Percentiles rank a stretch among this genome's conserved stretches.
phyloP scores from a whole-genome alignment of 2,888 invertebrate species.

The Epirrita christyi region DNA sequence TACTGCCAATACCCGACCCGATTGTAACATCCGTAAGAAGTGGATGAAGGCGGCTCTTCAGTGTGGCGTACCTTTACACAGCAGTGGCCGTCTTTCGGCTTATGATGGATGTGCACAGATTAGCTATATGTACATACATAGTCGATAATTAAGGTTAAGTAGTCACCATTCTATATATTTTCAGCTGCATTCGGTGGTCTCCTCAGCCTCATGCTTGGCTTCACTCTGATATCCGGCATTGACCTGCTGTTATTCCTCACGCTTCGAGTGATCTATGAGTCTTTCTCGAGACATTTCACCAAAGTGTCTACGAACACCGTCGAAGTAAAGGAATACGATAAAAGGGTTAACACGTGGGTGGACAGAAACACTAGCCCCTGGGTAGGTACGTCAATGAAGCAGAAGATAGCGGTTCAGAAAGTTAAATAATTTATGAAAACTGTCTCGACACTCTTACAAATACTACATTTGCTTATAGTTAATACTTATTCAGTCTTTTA shows the following conservation, averaged over 20 bases:
- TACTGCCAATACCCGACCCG: no score
- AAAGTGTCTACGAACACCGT: slow-evolving; percentile 8
- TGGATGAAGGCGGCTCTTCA: no score
- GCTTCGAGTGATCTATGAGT: slow-evolving; percentile 77
- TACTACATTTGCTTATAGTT: no score
- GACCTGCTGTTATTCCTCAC: slow-evolving; percentile 87
- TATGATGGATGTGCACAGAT: no score
- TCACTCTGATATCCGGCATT: slow-evolving; percentile 88
- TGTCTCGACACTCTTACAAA: neutral
- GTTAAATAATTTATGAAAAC: neutral
- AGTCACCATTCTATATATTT: slow-evolving; percentile 45
- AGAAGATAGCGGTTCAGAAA: neutral
- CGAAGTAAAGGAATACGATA: slow-evolving; percentile 33
- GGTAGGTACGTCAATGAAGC: slow-evolving; percentile 21
- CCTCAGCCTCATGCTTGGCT: slow-evolving; percentile 88
- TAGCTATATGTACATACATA: no score
- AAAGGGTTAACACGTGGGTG: slow-evolving; percentile 30
- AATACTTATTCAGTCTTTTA: no score
- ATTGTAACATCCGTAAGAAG: no score
- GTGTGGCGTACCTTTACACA: no score
- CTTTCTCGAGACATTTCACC: neutral
- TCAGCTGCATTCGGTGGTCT: slow-evolving; percentile 89
- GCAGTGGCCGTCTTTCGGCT: no score
- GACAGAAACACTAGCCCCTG: slow-evolving; percentile 22
- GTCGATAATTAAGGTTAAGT: no score